Percentiles rank a stretch among this genome's conserved stretches.
Conservation (phyloP, 2,797 vertebrate species). For the Emys orbicularis region DNA sequence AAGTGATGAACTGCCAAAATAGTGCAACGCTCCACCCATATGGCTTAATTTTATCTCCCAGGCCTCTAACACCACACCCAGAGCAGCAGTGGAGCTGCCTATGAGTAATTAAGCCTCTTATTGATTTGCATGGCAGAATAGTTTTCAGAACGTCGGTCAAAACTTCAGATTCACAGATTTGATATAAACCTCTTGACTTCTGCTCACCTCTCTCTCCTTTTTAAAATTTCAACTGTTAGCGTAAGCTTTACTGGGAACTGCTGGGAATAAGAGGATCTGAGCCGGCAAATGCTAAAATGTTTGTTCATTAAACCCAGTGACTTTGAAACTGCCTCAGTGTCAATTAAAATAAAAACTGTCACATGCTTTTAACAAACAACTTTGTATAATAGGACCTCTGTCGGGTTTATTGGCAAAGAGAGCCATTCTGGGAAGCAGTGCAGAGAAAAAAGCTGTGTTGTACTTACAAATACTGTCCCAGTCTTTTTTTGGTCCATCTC, state of each 20-base stretch:
- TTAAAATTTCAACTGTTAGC: slow-evolving; percentile 64
- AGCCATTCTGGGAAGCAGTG: background rate
- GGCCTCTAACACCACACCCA: slow-evolving; percentile 45
- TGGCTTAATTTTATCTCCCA: slow-evolving; percentile 73
- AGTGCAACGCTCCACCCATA: slow-evolving; percentile 47
- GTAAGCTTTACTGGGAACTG: slow-evolving; percentile 69
- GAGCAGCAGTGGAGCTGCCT: slow-evolving; percentile 50
- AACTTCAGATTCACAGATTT: slow-evolving; percentile 56
- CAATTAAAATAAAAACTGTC: slow-evolving; percentile 71
- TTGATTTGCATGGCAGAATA: slow-evolving; percentile 61
- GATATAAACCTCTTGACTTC: slow-evolving; percentile 69
- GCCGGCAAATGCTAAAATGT: slow-evolving; percentile 70
- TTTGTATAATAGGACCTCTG: slow-evolving; percentile 73
- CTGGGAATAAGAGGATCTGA: slow-evolving; percentile 52
- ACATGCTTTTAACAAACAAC: slow-evolving; percentile 69
- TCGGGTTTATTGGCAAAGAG: slow-evolving; percentile 61
- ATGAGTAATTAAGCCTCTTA: slow-evolving; percentile 53
- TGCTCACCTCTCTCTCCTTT: slow-evolving; percentile 65
- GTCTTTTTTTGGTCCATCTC: slow-evolving; percentile 3
- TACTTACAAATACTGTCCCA: background rate
- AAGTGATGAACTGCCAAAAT: slow-evolving; percentile 44
- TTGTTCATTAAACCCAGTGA: slow-evolving; percentile 70
- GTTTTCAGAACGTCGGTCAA: slow-evolving; percentile 66
- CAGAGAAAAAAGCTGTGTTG: background rate
- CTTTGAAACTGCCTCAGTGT: slow-evolving; percentile 68